Base-by-base conservation (phyloP, 2,113 vertebrate genomes). In the Sinocyclocheilus anophthalmus region DNA sequence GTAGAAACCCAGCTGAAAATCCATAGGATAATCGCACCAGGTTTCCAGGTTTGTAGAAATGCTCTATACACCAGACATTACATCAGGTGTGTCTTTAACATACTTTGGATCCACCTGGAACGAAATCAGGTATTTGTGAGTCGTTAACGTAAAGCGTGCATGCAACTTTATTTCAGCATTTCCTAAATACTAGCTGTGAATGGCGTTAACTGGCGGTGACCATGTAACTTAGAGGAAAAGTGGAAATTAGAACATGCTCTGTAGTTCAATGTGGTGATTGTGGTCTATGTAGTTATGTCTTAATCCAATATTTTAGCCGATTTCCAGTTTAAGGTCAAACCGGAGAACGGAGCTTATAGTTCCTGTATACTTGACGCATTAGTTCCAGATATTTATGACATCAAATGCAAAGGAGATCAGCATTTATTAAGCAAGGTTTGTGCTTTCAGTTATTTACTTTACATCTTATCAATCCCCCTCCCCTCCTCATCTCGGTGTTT, bases 281-380 rank as follows among this genome's bases (percentile, higher is more conserved):
- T 89, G 88, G 87, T 88, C 87, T 89, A 82, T 67, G 70, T 86
- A 90, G 89, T 85, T 86, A 85, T 91, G 88, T 91, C 81, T 89
- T 91, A 84, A 91, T 90, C 87, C 87, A 87, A 88, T 86, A 91
- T 91, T 90, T 88, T 89, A 89, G 91, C 86, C 88, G 87, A 89
- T 86, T 90, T 89, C 87, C 89, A 91, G 89, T 91, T 90, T 90
- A 91, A 89, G 86, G 88, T 89, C 91, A 84, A 88, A 90, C 91
- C 91, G 91, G 89, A 90, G 88, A 89, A 81, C 88, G 91, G 86
- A 84, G 89, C 88, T 90, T 91, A 91, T 84, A 88, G 88, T 88
- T 91, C 91, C 91, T 90, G 89, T 91, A 82, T 90, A 90, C 90
- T 90, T 91, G 90, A 89, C 86, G 89, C 87, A 90, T 91, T 91